A percentile compares a stretch with the other conserved stretches of the same genome.
Conservation (phyloP, 2,888 invertebrate genomes). For the Cataglyphis altisquamis region DNA sequence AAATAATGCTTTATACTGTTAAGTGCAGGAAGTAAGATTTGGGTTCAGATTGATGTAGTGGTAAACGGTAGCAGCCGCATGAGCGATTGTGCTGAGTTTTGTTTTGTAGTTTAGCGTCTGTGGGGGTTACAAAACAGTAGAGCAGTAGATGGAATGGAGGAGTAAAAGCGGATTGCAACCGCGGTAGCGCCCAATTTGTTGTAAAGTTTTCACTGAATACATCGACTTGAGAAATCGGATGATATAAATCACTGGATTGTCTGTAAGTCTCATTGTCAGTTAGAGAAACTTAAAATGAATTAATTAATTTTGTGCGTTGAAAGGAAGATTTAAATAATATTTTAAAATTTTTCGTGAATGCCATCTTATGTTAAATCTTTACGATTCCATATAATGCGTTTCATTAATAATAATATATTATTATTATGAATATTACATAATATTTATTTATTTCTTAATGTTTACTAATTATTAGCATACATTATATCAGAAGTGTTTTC, state of each 20-base stretch:
- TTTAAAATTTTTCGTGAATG: neutral
- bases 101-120: slow-evolving; percentile 42
- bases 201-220: slow-evolving; percentile 33
- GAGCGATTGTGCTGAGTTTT: slow-evolving; percentile 49
- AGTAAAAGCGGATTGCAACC: slow-evolving; percentile 47
- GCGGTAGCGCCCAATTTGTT: slow-evolving; percentile 41
- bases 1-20: slow-evolving; percentile 32
- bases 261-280: neutral
- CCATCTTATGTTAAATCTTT: neutral
- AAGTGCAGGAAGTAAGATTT: slow-evolving; percentile 54
- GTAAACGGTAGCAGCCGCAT: slow-evolving; percentile 39
- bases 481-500: neutral
- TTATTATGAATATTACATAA: neutral
- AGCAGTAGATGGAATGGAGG: slow-evolving; percentile 26
- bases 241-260: slow-evolving; percentile 1
- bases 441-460: neutral
- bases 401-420: neutral
- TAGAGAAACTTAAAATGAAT: neutral
- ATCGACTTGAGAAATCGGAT: slow-evolving; percentile 21
- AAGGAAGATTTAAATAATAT: neutral
- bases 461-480: neutral
- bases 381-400: neutral
- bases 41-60: slow-evolving; percentile 36
- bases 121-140: slow-evolving; percentile 36
- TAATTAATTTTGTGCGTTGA: neutral